Base-by-base conservation (phyloP, 2,113 vertebrate genomes). In the Elephantulus edwardii region DNA sequence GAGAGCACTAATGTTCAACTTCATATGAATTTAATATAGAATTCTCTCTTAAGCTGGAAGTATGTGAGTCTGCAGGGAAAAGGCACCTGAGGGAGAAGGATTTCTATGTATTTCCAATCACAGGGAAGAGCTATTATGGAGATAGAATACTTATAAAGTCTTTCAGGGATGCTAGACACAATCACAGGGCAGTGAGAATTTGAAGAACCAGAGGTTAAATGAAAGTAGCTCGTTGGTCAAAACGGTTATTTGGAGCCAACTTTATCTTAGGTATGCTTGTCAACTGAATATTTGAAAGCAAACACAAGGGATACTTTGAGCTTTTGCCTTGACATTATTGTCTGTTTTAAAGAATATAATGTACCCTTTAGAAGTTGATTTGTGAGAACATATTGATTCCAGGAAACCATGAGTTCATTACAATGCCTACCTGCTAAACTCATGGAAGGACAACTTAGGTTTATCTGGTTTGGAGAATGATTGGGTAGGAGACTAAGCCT, bases 211-310 rank as follows among this genome's bases (percentile, higher is more conserved):
- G 17, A 77, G 4, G 3, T 46, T 84, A 8, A 11, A 54, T 48
- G 56, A 50, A 66, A 82, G 28, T 1, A 44, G 40, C 7, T 40
- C 48, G 17, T 2, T 35, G 35, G 16, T 85, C 54, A 56, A 46
- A 78, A 48, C 1, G 79, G 40, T 10, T 52, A 0, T 44, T 50
- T 74, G 54, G 12, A 64, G 17, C 6, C 38, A 38, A 77, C 14
- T 76, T 86, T 88, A 30, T 77, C 52, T 46, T 90, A 92, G 86
- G 80, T 88, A 75, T 35, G 79, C 85, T 46, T 75, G 46, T 19
- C 12, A 88, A 64, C 13, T 35, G 33, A 86, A 56, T 3, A 52
- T 19, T 79, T 62, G 58, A 91, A 91, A 91, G 2, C 46, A 86
- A 83, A 13, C 28, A 19, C 17, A 33, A 82, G 33, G 52, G 14